phyloP scores from a whole-genome alignment of 2,113 vertebrate species.

The Grammomys dolichurus region DNA sequence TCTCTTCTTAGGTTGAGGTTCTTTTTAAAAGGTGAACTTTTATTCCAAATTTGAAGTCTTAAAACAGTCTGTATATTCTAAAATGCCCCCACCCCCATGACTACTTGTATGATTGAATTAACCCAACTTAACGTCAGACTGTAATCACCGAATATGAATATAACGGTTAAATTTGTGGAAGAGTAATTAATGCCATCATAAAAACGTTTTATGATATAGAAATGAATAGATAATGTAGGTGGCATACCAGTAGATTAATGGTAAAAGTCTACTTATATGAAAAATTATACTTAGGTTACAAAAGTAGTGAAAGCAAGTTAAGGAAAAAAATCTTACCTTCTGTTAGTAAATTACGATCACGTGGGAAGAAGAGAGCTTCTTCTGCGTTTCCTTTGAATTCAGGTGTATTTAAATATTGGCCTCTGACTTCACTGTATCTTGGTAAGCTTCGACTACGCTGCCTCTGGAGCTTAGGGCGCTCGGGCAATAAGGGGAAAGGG shows the following conservation, averaged over 20 bases:
- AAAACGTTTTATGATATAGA: slow-evolving; percentile 13
- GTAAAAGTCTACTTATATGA: neutral
- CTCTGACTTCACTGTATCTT: slow-evolving; percentile 89
- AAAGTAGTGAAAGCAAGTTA: neutral
- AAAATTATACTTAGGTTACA: slow-evolving; percentile 17
- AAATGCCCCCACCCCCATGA: neutral
- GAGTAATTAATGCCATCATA: neutral
- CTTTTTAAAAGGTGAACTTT: slow-evolving; percentile 3
- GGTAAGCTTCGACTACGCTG: slow-evolving; percentile 95
- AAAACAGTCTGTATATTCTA: neutral
- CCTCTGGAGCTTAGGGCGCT: slow-evolving; percentile 88
- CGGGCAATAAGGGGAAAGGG: slow-evolving; percentile 91
- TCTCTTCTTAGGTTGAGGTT: neutral
- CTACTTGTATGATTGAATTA: neutral
- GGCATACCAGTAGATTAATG: neutral
- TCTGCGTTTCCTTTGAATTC: slow-evolving; percentile 87
- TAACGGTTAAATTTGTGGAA: neutral
- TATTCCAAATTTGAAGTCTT: slow-evolving; percentile 5
- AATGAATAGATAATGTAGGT: slow-evolving; percentile 19
- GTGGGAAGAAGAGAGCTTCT: slow-evolving; percentile 85
- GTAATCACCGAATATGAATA: neutral
- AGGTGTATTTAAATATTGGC: slow-evolving; percentile 78
- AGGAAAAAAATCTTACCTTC: slow-evolving; percentile 80
- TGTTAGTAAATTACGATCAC: slow-evolving; percentile 84
- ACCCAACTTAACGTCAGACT: neutral